Evolutionary conservation across 2,888 invertebrate genomes (phyloP).

Genomic region (Tinea pellionella): DNA sequence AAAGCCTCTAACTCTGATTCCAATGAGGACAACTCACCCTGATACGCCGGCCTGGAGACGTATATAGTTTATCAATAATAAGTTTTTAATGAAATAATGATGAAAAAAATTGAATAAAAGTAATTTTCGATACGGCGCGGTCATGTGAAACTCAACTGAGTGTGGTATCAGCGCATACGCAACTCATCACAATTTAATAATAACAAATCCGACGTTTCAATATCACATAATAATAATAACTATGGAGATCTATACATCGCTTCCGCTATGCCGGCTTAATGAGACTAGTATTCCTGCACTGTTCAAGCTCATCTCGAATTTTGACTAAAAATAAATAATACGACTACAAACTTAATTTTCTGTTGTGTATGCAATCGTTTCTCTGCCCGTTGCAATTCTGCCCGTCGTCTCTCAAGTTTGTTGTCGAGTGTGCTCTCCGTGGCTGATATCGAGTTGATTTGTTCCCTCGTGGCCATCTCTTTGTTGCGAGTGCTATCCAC

Average conservation of each 20-base stretch:
- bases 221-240: no score
- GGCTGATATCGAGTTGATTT: conserved; percentile 86
- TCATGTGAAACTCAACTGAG: no score
- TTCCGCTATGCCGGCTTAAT: no score
- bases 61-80: no score
- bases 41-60: conserved; percentile 84
- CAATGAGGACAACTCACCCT: conserved; percentile 92
- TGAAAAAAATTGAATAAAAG: neutral
- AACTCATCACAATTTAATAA: no score
- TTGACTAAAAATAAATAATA: neutral
- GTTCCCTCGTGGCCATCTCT: conserved; percentile 77
- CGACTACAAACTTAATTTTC: conserved; percentile 80
- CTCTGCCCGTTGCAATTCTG: conserved; percentile 92
- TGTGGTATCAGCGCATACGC: no score
- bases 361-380: conserved; percentile 93
- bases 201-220: no score
- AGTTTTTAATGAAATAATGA: no score
- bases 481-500: conserved; percentile 76
- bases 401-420: conserved; percentile 90
- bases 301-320: no score
- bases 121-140: no score
- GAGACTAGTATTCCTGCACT: no score
- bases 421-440: conserved; percentile 90
- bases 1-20: conserved; percentile 86
- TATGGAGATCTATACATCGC: no score